Base-by-base conservation (phyloP, 64 coral and sea anemone genomes). In the Orbicella faveolata region DNA sequence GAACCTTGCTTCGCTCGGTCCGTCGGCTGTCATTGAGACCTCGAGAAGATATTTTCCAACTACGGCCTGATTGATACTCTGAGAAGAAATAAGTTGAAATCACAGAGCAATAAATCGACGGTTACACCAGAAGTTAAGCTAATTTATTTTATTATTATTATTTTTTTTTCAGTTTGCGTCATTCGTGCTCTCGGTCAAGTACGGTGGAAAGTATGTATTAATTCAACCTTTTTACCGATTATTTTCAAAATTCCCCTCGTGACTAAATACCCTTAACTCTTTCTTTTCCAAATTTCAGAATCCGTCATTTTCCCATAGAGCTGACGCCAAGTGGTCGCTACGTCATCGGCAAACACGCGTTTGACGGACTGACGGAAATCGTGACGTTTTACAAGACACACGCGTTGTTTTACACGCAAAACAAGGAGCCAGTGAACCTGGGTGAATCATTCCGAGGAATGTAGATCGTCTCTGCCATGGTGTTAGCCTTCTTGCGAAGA, bases 301-400 rank as follows among this genome's bases (percentile, higher is more conserved):
- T 94, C 54, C 93, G 88, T 18, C 93, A 94, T 72, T 94, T 94
- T 72, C 93, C 93, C 6, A 90, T 94, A 4, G 93, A 94, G 26
- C 83, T 80, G 12, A 89, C 93, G 34, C 88, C 93, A 77, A 89
- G 87, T n/a, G 87, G 87, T 21, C 89, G 89, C 14, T 86, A 90
- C 16, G 80, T 86, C 18, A 94, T 94, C 85, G 93, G 93, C 7
- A 94, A 90, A 78, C 88, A 89, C 35, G 88, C 87, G 33, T 94
- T 94, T 52, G 93, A 94, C 16, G 75, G 78, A 62, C 52, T 94
- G 14, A 83, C 93, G 70, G 93, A 89, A 61, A 89, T 94, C 34
- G 81, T 94, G 16, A 64, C 74, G 20, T 84, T 86, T 68, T 94
- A 87, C 74, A 86, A 70, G n/a, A 63, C 77, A 25, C 61, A 90